A percentile compares a stretch with the other conserved stretches of the same genome.
Evolutionary conservation across 2,797 vertebrate species (phyloP).

Genomic region (Hephaestus fuliginosus): DNA sequence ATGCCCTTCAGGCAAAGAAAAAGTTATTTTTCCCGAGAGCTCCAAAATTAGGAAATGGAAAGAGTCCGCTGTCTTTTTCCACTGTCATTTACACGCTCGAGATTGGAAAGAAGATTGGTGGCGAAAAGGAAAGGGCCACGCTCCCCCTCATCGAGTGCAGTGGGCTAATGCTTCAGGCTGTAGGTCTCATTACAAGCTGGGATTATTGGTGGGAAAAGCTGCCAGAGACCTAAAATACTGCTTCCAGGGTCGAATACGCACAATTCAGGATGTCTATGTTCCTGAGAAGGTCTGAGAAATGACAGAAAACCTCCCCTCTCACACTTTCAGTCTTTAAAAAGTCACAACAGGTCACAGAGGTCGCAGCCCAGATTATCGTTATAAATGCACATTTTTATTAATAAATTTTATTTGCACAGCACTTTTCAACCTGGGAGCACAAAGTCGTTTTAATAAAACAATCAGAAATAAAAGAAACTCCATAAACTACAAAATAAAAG

Average conservation of each 20-base stretch:
- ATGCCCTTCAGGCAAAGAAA: conserved; percentile 49
- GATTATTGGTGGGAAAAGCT: conserved; percentile 52
- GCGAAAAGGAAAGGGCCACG: neutral
- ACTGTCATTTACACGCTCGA: conserved; percentile 49
- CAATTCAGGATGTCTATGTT: conserved; percentile 10
- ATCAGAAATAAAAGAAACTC: no score
- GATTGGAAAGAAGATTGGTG: conserved; percentile 72
- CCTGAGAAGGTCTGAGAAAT: conserved; percentile 12
- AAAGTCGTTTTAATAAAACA: no score
- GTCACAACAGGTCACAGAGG: neutral
- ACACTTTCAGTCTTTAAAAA: neutral
- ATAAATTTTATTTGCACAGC: no score
- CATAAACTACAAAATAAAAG: no score
- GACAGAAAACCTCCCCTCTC: neutral
- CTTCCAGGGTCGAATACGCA: conserved; percentile 29
- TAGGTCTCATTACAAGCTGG: conserved; percentile 48
- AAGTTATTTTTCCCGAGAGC: conserved; percentile 37
- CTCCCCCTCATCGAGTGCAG: conserved; percentile 18
- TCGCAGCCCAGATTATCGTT: neutral
- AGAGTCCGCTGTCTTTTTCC: conserved; percentile 60
- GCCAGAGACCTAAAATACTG: conserved; percentile 20
- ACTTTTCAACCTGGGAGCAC: no score
- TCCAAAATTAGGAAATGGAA: conserved; percentile 70
- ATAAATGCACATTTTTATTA: neutral
- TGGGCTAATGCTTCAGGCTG: conserved; percentile 59